phyloP scores from a whole-genome alignment of 1,140 invertebrate species.

The Diorhabda sublineata region DNA sequence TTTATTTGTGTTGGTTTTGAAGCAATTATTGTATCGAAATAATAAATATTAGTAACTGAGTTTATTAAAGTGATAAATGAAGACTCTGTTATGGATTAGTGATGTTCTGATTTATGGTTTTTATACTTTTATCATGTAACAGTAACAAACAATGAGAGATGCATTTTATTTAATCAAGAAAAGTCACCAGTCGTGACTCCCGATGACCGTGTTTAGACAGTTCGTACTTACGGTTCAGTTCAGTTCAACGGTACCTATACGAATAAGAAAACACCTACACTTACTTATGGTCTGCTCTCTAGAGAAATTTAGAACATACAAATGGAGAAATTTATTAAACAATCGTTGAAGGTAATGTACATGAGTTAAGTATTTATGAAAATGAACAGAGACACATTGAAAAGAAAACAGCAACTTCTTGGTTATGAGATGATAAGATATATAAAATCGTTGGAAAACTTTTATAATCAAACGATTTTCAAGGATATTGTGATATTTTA shows the following conservation, averaged over 20 bases:
- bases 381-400: neutral
- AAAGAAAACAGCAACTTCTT: neutral
- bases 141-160: neutral
- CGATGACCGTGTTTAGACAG: neutral
- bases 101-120: neutral
- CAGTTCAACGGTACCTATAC: neutral
- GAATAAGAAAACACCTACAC: constrained; percentile 1
- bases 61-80: too few species aligned
- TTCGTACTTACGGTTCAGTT: neutral
- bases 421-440: neutral
- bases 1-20: too few species aligned
- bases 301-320: constrained; percentile 1
- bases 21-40: too few species aligned
- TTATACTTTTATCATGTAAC: neutral
- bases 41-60: too few species aligned
- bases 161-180: neutral
- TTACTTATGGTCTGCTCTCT: neutral
- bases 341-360: too few species aligned
- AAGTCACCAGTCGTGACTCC: constrained; percentile 1
- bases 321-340: neutral
- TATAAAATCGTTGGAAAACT: neutral
- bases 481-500: too few species aligned
- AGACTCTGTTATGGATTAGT: neutral
- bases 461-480: neutral
- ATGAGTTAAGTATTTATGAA: neutral